These are phyloP conservation scores for Stomatorhinus walkeri DNA, from an alignment of 2,797 vertebrate species.

Conservation along the genomic window DNA sequence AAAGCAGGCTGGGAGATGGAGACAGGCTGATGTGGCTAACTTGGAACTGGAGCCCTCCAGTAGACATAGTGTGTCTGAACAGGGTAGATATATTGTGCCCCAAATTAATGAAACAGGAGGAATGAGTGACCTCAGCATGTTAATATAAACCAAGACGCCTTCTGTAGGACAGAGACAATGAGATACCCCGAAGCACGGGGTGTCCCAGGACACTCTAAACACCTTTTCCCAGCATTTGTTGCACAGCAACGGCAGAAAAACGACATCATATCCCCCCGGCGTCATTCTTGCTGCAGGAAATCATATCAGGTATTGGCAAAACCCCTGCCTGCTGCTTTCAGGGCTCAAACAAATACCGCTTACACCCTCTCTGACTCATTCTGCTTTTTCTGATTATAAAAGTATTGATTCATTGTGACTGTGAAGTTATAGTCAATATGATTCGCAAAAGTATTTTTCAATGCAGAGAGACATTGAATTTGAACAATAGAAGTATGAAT, in stretches of 20 bases:
- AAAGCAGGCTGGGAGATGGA: slow-evolving; percentile 44
- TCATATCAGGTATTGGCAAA: background rate
- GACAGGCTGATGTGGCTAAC: background rate
- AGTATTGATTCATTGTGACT: background rate
- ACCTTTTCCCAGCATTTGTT: background rate
- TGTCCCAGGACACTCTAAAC: background rate
- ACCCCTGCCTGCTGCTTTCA: background rate
- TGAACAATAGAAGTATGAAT: background rate
- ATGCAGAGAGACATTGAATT: background rate
- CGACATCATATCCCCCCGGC: background rate
- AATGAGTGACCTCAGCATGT: background rate
- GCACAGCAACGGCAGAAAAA: background rate
- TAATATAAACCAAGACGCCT: background rate
- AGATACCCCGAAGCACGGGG: background rate
- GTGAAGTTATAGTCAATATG: background rate
- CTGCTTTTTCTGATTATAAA: background rate
- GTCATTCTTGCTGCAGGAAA: background rate
- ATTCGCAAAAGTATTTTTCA: background rate
- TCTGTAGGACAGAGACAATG: background rate
- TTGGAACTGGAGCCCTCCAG: background rate
- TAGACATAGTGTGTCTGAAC: slow-evolving; percentile 31
- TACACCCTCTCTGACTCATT: background rate
- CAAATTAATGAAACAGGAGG: slow-evolving; percentile 1
- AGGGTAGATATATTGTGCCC: slow-evolving; percentile 27
- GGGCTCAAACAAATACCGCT: background rate